A percentile compares a stretch with the other conserved stretches of the same genome.
Conservation (phyloP, 2,888 invertebrate genomes). For the Leptinotarsa tumamoca region DNA sequence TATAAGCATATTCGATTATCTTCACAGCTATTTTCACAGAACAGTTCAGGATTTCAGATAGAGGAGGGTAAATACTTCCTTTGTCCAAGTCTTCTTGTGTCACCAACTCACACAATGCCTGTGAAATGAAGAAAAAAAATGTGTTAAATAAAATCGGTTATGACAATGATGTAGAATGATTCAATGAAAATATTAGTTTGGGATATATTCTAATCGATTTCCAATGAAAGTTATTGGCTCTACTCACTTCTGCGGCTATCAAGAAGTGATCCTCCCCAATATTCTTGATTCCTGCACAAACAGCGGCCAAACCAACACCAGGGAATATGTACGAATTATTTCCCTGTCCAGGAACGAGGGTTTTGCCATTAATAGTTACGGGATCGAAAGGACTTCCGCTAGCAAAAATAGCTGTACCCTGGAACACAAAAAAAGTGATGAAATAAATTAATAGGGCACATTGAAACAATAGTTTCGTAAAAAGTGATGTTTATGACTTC, state of each 20-base stretch:
- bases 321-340: conserved; percentile 99
- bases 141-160: not conserved
- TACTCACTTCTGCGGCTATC: conserved; percentile 83
- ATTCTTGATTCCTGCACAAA: conserved; percentile 88
- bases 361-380: conserved; percentile 83
- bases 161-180: no score
- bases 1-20: conserved; percentile 86
- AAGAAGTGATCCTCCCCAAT: conserved; percentile 95
- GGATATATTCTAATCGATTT: no score
- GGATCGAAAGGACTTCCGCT: conserved; percentile 97
- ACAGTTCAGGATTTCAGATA: conserved; percentile 84
- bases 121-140: conserved; percentile 51
- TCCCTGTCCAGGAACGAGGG: conserved; percentile 93
- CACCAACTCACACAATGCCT: conserved; percentile 86
- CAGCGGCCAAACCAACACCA: conserved; percentile 91
- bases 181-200: no score
- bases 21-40: conserved; percentile 88
- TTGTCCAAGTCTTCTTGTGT: conserved; percentile 81
- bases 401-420: conserved; percentile 94
- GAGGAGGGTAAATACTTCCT: conserved; percentile 93
- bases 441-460: not conserved
- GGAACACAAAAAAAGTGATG: conserved; percentile 45
- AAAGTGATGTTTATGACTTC: no score
- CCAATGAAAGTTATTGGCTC: not conserved
- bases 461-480: no score